These are phyloP conservation scores for Lordiphosa collinella DNA, from an alignment of 1,140 invertebrate species.

Conservation along the genomic window DNA sequence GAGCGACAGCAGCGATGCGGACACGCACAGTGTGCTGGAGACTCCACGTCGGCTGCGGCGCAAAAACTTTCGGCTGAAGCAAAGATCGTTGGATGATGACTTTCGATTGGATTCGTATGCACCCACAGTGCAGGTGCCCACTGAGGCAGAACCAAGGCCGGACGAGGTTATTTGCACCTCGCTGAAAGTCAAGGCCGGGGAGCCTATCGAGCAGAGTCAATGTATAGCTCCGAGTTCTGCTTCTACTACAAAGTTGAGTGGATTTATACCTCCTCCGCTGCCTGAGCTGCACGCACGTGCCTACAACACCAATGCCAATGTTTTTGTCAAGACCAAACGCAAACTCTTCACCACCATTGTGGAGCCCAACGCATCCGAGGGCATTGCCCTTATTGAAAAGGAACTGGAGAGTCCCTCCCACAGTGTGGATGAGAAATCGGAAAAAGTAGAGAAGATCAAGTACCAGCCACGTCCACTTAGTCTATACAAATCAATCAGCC, in stretches of 20 bases:
- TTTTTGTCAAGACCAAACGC: constrained; percentile 88
- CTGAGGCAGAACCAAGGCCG: constrained; percentile 9
- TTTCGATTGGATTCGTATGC: constrained; percentile 41
- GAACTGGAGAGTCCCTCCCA: constrained; percentile 53
- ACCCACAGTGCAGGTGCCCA: neutral
- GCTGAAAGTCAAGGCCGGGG: constrained; percentile 68
- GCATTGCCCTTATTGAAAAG: constrained; percentile 58
- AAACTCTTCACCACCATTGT: constrained; percentile 87
- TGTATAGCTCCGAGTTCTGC: constrained; percentile 23
- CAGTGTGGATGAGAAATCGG: constrained; percentile 26
- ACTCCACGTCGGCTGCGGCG: constrained; percentile 68
- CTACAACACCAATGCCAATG: constrained; percentile 79
- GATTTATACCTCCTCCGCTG: constrained; percentile 57
- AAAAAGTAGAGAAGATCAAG: neutral
- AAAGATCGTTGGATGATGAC: constrained; percentile 70
- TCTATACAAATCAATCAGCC: constrained; percentile 53
- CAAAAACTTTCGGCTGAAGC: constrained; percentile 73
- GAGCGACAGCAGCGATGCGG: constrained; percentile 79
- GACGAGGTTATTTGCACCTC: constrained; percentile 65
- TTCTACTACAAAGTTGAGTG: constrained; percentile 15
- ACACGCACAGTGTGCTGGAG: constrained; percentile 79
- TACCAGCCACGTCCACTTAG: constrained; percentile 22
- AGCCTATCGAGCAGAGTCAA: constrained; percentile 75
- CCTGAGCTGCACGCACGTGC: constrained; percentile 73
- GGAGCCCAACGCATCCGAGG: constrained; percentile 55